These are phyloP conservation scores for Anthophora plumipes DNA, from an alignment of 2,888 invertebrate genomes.

Conservation along the genomic window DNA sequence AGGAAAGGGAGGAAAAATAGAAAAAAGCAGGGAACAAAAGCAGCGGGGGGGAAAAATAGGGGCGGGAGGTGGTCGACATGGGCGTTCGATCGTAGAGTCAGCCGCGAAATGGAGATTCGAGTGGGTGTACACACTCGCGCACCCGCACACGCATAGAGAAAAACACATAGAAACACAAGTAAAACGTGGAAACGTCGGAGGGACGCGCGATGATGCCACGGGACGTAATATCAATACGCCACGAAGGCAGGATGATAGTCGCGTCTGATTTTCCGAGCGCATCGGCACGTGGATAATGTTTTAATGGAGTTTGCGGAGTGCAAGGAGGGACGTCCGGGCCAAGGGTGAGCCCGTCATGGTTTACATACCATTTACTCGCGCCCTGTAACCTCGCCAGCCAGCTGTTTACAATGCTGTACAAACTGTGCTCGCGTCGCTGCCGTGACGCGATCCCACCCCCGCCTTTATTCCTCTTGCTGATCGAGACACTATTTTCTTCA, in stretches of 20 bases:
- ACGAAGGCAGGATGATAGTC: slow-evolving; percentile 75
- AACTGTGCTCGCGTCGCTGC: slow-evolving; percentile 71
- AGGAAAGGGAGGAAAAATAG: background rate
- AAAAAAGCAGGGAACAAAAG: background rate
- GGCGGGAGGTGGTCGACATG: slow-evolving; percentile 29
- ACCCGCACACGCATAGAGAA: background rate
- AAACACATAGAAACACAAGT: too few relatives aligned
- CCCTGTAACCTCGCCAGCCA: slow-evolving; percentile 77
- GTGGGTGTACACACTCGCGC: slow-evolving; percentile 44
- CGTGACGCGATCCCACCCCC: slow-evolving; percentile 4
- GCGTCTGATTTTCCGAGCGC: slow-evolving; percentile 84
- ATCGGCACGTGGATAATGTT: slow-evolving; percentile 85
- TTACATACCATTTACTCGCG: slow-evolving; percentile 85
- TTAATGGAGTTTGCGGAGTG: slow-evolving; percentile 84
- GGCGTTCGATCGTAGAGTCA: slow-evolving; percentile 55
- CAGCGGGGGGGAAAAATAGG: background rate
- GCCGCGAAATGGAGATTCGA: slow-evolving; percentile 71
- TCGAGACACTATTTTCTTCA: background rate
- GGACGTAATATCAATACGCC: slow-evolving; percentile 76
- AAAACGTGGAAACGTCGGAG: background rate
- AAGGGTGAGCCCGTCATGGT: slow-evolving; percentile 82
- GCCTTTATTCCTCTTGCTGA: background rate
- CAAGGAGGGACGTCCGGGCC: slow-evolving; percentile 72
- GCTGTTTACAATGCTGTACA: slow-evolving; percentile 83
- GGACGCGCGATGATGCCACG: slow-evolving; percentile 54